These are phyloP conservation scores for Gymnoscopelus microlampas DNA, from an alignment of 2,797 vertebrate species.

Conservation along the genomic window DNA sequence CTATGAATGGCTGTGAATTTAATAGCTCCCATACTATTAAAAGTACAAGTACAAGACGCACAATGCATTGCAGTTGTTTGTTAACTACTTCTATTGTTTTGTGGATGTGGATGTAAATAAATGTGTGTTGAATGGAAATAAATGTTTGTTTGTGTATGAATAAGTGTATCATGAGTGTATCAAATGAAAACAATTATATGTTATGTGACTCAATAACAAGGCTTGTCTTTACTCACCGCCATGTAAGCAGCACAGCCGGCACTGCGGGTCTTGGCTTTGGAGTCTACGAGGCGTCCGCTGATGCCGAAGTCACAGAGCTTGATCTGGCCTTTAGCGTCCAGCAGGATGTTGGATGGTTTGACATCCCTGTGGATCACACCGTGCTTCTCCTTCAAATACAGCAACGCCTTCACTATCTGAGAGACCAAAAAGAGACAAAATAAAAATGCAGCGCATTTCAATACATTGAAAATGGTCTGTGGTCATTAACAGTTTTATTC, in stretches of 20 bases:
- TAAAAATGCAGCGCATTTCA: background rate
- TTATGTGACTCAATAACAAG: background rate
- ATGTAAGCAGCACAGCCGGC: slow-evolving; percentile 97
- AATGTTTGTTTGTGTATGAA: background rate
- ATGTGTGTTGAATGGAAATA: background rate
- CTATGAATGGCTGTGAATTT: no score
- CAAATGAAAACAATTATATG: background rate
- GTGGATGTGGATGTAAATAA: background rate
- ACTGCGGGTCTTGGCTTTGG: slow-evolving; percentile 94
- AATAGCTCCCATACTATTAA: no score
- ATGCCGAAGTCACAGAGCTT: slow-evolving; percentile 97
- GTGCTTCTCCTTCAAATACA: slow-evolving; percentile 96
- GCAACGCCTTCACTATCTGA: slow-evolving; percentile 92
- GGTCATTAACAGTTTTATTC: no score
- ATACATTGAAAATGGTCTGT: no score
- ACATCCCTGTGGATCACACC: slow-evolving; percentile 95
- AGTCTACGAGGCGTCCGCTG: slow-evolving; percentile 94
- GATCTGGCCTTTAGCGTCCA: slow-evolving; percentile 93
- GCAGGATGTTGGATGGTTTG: slow-evolving; percentile 94
- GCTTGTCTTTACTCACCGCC: slow-evolving; percentile 84
- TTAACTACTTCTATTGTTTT: background rate
- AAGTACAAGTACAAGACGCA: no score
- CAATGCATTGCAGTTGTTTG: no score
- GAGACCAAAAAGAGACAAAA: background rate
- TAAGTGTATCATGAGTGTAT: background rate